Evolutionary conservation across 2,888 invertebrate species (phyloP).

Genomic region (Pogonocherus hispidulus): DNA sequence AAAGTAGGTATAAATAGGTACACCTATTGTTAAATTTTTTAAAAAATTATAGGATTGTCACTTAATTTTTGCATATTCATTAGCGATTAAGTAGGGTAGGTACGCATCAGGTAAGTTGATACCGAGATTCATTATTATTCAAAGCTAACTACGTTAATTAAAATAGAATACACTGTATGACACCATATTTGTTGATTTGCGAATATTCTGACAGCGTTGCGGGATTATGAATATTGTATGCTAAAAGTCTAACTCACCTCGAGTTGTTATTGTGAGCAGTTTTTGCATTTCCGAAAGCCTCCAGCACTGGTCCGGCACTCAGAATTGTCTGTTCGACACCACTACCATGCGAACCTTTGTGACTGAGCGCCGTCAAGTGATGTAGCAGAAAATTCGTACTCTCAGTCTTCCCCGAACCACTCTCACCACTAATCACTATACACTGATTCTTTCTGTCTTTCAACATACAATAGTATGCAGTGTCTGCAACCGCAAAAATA

Average conservation of each 20-base stretch:
- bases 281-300: constrained; percentile 99
- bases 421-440: constrained; percentile 95
- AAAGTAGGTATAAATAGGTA: too few species aligned
- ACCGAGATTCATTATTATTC: too few species aligned
- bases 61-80: too few species aligned
- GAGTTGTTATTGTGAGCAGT: constrained; percentile 98
- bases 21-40: too few species aligned
- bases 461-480: constrained; percentile 95
- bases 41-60: too few species aligned
- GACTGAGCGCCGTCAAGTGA: constrained; percentile 94
- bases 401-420: constrained; percentile 97
- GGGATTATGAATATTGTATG: too few species aligned
- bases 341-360: constrained; percentile 93
- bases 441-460: constrained; percentile 92
- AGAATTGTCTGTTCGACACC: constrained; percentile 98
- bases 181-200: too few species aligned
- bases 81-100: too few species aligned
- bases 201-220: too few species aligned
- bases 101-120: too few species aligned
- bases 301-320: constrained; percentile 95
- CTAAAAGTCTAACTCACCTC: constrained; percentile 48
- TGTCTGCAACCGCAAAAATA: constrained; percentile 96
- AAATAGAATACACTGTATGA: too few species aligned
- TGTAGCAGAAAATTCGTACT: constrained; percentile 96
- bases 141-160: too few species aligned